Evolutionary conservation across 1,140 invertebrate genomes (phyloP).

Genomic region (Ceratoteleas bidentatus): DNA sequence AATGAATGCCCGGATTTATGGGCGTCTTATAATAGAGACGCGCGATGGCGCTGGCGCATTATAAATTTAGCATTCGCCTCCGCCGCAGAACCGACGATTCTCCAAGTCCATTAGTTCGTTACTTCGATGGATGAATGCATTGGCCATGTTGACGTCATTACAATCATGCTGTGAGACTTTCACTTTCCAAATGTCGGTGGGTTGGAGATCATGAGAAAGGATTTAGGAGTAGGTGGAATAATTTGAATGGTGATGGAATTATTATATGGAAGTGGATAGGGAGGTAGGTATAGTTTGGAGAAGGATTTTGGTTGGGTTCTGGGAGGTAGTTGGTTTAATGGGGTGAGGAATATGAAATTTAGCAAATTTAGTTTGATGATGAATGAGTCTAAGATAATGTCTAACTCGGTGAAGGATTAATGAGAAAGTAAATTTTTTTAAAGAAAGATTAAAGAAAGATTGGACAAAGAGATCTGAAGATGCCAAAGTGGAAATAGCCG

Average conservation of each 20-base stretch:
- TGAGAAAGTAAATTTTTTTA: too few relatives aligned
- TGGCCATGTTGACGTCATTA: slow-evolving; percentile 69
- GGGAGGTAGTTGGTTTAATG: too few relatives aligned
- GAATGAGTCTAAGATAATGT: too few relatives aligned
- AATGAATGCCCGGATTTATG: slow-evolving; percentile 75
- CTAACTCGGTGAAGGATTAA: too few relatives aligned
- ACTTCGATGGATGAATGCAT: slow-evolving; percentile 71
- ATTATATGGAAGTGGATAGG: slow-evolving; percentile 27
- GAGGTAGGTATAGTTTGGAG: too few relatives aligned
- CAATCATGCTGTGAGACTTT: slow-evolving; percentile 57
- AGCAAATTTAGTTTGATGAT: too few relatives aligned
- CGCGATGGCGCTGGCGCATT: slow-evolving; percentile 66
- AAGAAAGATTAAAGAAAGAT: too few relatives aligned
- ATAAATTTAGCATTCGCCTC: slow-evolving; percentile 76
- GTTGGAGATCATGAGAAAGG: slow-evolving; percentile 5
- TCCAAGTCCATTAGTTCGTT: slow-evolving; percentile 68
- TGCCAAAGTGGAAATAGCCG: too few relatives aligned
- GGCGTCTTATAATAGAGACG: slow-evolving; percentile 76
- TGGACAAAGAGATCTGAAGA: too few relatives aligned
- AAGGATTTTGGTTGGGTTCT: too few relatives aligned
- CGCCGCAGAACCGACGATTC: slow-evolving; percentile 68
- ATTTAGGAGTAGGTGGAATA: slow-evolving; percentile 28
- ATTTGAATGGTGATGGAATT: slow-evolving; percentile 18
- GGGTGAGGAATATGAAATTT: too few relatives aligned
- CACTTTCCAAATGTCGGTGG: slow-evolving; percentile 50